Base-by-base conservation (phyloP, 2,888 invertebrate genomes). In the Drosophila paucipuncta region DNA sequence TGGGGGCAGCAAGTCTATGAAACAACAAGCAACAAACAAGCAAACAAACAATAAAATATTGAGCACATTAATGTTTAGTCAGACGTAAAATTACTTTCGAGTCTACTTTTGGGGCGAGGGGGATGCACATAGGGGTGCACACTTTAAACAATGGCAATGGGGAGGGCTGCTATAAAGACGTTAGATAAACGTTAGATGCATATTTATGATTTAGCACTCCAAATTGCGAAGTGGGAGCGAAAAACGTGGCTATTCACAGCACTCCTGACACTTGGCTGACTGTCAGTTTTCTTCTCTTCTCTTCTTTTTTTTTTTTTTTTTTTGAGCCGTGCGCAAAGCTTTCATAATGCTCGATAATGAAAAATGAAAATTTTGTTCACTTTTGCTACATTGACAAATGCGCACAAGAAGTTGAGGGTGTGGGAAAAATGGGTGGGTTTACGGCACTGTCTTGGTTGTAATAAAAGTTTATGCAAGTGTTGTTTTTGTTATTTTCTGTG, bases 11-110 rank as follows among this genome's bases (percentile, higher is more conserved):
- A 43, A 52, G 71, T 73, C 72, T 59, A 71, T 64, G 86, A 76
- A 80, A 82, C 68, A 82, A 67, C 88, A 91, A 25, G 16, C 47
- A 91, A 93, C 92, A 92, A 92, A 93, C 92, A 92, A 92, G 92
- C 92, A 92, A 93, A 91, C 92, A 92, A 93, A 92, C 93, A 92
- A 92, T 92, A 92, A 92, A 92, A 93, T 93, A 93, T 93, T 92
- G 93, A 82, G 93, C 92, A 92, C 93, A 93, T 93, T 93, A 93
- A 92, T 93, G 93, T 92, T 93, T 93, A 93, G 93, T 93, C 93
- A 93, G 92, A 92, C 93, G 93, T 92, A 93, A 93, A 93, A 93
- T 93, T 93, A 93, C 93, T 93, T 93, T 92, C 91, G 91, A 92
- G 93, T 92, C 92, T 91, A 91, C 91, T 90, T 78, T 63, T 55